These are phyloP conservation scores for Lasioglossum morio DNA, from an alignment of 2,888 invertebrate genomes.

Conservation along the genomic window DNA sequence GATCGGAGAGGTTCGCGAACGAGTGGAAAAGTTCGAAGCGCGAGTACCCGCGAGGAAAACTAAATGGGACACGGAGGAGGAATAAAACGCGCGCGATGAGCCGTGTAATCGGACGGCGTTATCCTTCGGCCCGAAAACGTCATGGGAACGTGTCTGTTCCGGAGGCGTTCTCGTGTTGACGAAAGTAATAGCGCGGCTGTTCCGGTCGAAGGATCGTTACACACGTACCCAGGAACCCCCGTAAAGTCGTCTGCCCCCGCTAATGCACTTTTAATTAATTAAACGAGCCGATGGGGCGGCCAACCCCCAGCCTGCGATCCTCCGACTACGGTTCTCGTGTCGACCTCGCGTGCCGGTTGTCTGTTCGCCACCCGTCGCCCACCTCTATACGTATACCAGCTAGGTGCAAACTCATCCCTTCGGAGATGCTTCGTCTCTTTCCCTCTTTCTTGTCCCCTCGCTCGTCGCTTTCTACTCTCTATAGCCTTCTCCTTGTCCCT, in stretches of 20 bases:
- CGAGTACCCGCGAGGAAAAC: no score
- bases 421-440: slow-evolving; percentile 45
- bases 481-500: neutral
- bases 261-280: slow-evolving; percentile 85
- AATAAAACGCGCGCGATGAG: neutral
- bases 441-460: neutral
- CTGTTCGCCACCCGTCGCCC: slow-evolving; percentile 25
- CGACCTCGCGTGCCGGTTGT: slow-evolving; percentile 75
- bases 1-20: neutral
- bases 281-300: slow-evolving; percentile 82
- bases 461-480: no score
- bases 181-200: slow-evolving; percentile 78
- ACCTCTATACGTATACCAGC: neutral
- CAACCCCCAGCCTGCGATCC: slow-evolving; percentile 52
- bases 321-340: slow-evolving; percentile 57
- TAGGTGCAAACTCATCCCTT: slow-evolving; percentile 82
- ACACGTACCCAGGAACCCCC: slow-evolving; percentile 67
- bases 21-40: no score
- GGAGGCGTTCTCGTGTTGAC: slow-evolving; percentile 72
- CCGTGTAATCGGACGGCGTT: slow-evolving; percentile 12
- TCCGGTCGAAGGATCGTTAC: slow-evolving; percentile 77
- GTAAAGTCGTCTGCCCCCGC: slow-evolving; percentile 72
- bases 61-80: no score
- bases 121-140: slow-evolving; percentile 51
- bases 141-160: slow-evolving; percentile 52